Evolutionary conservation across 2,888 invertebrate species (phyloP).

Genomic region (Automeris io): DNA sequence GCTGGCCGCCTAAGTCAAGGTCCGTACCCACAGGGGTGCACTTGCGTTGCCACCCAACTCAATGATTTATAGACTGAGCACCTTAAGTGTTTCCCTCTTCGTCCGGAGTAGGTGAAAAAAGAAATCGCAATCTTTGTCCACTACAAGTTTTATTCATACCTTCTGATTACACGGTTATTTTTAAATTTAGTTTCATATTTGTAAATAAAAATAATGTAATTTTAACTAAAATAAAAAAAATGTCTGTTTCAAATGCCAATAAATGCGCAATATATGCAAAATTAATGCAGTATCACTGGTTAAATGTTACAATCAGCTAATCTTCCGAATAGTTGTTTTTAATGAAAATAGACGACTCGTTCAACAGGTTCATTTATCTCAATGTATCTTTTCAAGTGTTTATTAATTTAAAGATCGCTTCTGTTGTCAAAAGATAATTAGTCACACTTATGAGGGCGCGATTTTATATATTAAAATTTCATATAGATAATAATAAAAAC

Average conservation of each 20-base stretch:
- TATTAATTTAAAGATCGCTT: constrained; percentile 5
- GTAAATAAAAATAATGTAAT: neutral
- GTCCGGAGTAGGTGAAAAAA: too few species aligned
- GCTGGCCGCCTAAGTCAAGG: too few species aligned
- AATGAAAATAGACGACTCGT: constrained; percentile 7
- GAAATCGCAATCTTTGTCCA: too few species aligned
- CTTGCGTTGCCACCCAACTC: too few species aligned
- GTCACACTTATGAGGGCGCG: constrained; percentile 3
- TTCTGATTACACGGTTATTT: neutral
- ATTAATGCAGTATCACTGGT: neutral
- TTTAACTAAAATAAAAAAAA: neutral
- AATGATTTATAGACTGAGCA: too few species aligned
- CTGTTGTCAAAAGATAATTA: constrained; percentile 7
- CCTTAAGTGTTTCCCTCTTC: too few species aligned
- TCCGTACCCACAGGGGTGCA: too few species aligned
- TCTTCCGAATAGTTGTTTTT: constrained; percentile 5
- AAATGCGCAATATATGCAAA: too few species aligned
- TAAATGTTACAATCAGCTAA: constrained; percentile 3
- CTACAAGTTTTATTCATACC: too few species aligned
- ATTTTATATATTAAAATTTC: too few species aligned
- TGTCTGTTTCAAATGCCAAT: neutral
- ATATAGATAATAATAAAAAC: too few species aligned
- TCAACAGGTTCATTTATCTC: constrained; percentile 3
- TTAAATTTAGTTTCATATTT: neutral
- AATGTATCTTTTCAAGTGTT: constrained; percentile 6